Conservation (phyloP, 2,113 vertebrate genomes). For the Athene cunicularia region DNA sequence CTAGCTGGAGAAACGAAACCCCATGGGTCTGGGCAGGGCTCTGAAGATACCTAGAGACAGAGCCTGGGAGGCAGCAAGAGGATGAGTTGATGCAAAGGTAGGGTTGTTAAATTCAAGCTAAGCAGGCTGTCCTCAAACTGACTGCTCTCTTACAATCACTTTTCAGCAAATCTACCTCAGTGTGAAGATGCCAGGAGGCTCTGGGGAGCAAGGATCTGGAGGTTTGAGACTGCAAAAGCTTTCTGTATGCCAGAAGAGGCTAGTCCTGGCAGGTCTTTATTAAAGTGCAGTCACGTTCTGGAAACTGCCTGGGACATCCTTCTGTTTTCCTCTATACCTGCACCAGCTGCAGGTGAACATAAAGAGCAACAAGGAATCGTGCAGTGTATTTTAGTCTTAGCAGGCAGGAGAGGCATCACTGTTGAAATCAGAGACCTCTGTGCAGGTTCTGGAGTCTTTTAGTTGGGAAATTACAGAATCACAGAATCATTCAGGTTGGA, state of each 20-base stretch:
- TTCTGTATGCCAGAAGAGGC: background rate
- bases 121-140: background rate
- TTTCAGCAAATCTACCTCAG: background rate
- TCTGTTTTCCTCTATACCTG: background rate
- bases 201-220: background rate
- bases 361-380: background rate
- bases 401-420: background rate
- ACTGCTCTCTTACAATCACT: background rate
- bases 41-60: background rate
- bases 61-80: background rate
- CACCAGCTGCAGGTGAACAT: background rate
- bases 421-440: background rate
- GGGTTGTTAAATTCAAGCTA: background rate
- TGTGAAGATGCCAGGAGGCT: background rate
- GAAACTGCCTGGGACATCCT: background rate
- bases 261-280: background rate
- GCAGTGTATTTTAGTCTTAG: background rate
- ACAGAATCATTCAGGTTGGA: too few relatives aligned
- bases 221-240: background rate
- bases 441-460: background rate
- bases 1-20: background rate
- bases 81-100: background rate
- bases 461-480: background rate
- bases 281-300: background rate
- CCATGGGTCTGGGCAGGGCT: background rate